Evolutionary conservation across 2,888 invertebrate species (phyloP), one percentile per base, ranked within the genome.

Genomic region (Morpho achilles): DNA sequence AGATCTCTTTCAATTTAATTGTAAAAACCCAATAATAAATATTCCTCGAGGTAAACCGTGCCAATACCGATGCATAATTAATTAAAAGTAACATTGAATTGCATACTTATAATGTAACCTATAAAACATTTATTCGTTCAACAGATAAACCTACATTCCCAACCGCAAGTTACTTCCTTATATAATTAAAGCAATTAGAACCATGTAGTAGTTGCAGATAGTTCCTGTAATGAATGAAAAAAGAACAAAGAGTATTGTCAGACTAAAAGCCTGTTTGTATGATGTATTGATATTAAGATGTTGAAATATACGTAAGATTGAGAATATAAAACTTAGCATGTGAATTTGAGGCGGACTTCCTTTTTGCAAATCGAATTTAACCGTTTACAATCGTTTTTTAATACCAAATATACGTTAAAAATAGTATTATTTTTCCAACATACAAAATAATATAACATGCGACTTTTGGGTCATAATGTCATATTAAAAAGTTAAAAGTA

Each of bases 141-240:
- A 63, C 60, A 66, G 63, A 67, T 61, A 62, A 61, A 60, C 62
- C 59, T 61, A 64, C 62, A 55, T 59, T 62, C 61, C 59, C 62
- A 56, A 51, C 55, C 59, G 61, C 69, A 69, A 71, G 67, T 67
- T 70, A 67, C 67, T 75, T 74, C 74, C 74, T 69, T 62, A 68
- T 68, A 63, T 66, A 69, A 70, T 69, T 70, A 70, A 65, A 67
- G 60, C 67, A 70, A 70, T 67, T 70, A 69, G 69, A 72, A 69
- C 63, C 61, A 58, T 67, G 69, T 67, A 69, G 55, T 45, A 58
- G 54, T 60, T 57, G 66, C 65, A 67, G 68, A 65, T 66, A 69
- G 62, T 68, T 66, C 64, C 62, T 67, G 64, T 64, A 63, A 43
- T 50, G 52, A 56, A 48, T 48, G 32, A 63, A 66, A 66, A 69